These are phyloP conservation scores for Myzus persicae DNA, from an alignment of 1,140 invertebrate genomes.

Conservation along the genomic window DNA sequence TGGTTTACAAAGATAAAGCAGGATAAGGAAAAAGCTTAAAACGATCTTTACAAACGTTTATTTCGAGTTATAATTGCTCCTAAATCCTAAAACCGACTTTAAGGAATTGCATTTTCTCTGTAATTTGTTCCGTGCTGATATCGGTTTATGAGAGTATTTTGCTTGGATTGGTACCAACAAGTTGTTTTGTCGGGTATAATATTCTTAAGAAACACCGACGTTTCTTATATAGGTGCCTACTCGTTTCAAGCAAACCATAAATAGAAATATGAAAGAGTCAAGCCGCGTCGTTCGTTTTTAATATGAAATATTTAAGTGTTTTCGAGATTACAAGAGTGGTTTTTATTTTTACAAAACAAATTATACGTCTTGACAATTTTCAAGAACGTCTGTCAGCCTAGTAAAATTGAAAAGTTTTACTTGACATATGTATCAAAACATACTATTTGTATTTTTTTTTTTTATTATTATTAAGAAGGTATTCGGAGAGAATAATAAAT, in stretches of 20 bases:
- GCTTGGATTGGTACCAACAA: no score
- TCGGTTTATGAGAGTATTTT: background rate
- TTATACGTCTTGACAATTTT: background rate
- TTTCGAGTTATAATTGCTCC: background rate
- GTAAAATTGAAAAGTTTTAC: background rate
- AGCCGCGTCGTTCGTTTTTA: background rate
- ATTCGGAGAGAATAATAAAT: background rate
- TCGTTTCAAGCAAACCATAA: background rate
- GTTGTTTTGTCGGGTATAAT: background rate
- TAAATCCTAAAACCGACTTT: background rate
- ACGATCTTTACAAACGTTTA: background rate
- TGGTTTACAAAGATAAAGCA: background rate
- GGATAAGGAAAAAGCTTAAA: background rate
- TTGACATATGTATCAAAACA: background rate
- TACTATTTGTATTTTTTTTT: background rate
- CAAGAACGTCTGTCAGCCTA: background rate
- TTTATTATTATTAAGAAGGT: background rate
- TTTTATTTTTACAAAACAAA: background rate
- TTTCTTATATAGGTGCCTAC: background rate
- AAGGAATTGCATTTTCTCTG: background rate
- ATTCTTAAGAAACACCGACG: background rate
- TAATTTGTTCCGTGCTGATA: background rate
- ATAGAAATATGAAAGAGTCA: background rate
- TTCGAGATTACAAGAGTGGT: background rate
- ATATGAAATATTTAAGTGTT: constrained; percentile 34